These are phyloP conservation scores for Oenanthe oenanthe DNA, from an alignment of 2,113 vertebrate genomes.

Conservation along the genomic window DNA sequence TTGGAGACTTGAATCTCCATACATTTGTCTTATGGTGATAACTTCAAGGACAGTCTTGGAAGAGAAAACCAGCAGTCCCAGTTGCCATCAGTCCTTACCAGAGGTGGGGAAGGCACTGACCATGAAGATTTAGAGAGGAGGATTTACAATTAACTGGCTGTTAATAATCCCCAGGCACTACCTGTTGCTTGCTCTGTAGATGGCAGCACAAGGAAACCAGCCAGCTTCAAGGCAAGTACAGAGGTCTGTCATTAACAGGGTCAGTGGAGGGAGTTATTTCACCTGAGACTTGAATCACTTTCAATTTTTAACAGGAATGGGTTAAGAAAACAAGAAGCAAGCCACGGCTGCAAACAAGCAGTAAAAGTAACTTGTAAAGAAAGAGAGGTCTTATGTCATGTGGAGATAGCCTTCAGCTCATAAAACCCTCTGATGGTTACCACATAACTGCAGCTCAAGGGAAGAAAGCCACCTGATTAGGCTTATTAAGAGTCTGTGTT, in stretches of 20 bases:
- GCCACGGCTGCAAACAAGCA: neutral
- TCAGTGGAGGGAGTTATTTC: neutral
- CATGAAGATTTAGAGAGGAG: neutral
- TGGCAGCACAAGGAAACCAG: conserved; percentile 68
- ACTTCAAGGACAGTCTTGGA: neutral
- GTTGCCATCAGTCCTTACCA: neutral
- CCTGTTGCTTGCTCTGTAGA: conserved; percentile 57
- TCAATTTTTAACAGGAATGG: conserved; percentile 11
- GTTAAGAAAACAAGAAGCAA: conserved; percentile 39
- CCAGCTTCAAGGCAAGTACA: neutral
- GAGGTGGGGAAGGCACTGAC: neutral
- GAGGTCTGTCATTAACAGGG: conserved; percentile 4
- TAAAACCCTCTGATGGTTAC: neutral
- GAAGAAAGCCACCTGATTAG: conserved; percentile 15
- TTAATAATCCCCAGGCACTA: neutral
- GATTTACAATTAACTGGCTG: neutral
- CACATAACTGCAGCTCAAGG: neutral
- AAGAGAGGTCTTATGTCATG: neutral
- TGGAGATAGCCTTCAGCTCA: neutral
- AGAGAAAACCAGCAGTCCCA: neutral
- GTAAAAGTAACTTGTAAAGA: neutral
- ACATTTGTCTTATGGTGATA: neutral
- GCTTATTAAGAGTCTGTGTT: neutral
- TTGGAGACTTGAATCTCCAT: neutral
- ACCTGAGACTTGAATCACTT: conserved; percentile 28